A percentile compares a stretch with the other conserved stretches of the same genome.
These are phyloP conservation scores for Trachurus trachurus DNA, from an alignment of 2,797 vertebrate genomes.

Conservation along the genomic window DNA sequence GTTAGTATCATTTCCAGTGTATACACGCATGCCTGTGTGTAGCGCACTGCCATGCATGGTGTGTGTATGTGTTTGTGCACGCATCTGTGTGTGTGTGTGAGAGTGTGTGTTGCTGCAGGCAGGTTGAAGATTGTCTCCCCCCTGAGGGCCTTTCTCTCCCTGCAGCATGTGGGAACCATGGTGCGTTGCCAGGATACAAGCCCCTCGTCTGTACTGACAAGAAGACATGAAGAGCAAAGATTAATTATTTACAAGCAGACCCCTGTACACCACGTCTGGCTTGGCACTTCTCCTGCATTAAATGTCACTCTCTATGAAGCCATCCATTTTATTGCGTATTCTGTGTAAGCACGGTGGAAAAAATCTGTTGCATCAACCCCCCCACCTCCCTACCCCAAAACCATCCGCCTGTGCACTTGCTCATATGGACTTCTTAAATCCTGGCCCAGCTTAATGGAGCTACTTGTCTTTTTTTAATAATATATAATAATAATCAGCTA, in stretches of 20 bases:
- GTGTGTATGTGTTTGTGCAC: conserved; percentile 39
- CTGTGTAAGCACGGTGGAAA: conserved; percentile 65
- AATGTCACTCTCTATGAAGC: conserved; percentile 89
- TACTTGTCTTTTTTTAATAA: background rate
- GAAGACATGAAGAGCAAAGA: conserved; percentile 93
- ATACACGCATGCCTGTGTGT: conserved; percentile 29
- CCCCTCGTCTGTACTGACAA: conserved; percentile 91
- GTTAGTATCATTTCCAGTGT: conserved; percentile 52
- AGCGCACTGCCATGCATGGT: conserved; percentile 28
- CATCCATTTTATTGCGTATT: conserved; percentile 85
- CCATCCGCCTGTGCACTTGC: background rate
- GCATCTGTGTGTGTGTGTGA: conserved; percentile 29
- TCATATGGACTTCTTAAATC: conserved; percentile 28
- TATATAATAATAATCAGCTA: conserved; percentile 15
- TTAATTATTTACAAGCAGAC: conserved; percentile 93
- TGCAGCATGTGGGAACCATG: conserved; percentile 90
- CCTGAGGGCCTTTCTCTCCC: conserved; percentile 89
- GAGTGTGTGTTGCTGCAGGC: conserved; percentile 77
- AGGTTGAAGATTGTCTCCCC: conserved; percentile 90
- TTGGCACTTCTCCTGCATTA: conserved; percentile 90
- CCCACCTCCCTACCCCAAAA: too few species aligned
- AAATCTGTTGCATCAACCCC: conserved; percentile 71
- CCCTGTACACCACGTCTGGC: conserved; percentile 90
- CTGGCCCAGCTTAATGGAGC: conserved; percentile 18
- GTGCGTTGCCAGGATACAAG: conserved; percentile 93